Evolutionary conservation across 2,113 vertebrate species (phyloP).

Genomic region (Chlorodrepanis virens): DNA sequence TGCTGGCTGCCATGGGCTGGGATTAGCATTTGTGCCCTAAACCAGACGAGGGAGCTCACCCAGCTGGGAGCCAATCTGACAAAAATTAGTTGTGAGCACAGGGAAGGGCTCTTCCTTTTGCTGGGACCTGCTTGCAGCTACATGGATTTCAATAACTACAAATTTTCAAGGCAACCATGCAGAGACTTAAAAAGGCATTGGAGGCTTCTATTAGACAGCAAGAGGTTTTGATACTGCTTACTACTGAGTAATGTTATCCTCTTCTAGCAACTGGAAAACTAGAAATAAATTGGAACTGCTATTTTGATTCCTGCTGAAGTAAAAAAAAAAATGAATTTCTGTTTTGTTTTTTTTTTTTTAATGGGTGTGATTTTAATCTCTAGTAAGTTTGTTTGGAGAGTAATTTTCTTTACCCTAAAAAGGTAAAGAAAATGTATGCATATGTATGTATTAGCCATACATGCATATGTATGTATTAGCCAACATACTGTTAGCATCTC

Average conservation of each 20-base stretch:
- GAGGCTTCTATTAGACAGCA: neutral
- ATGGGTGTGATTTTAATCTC: neutral
- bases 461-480: neutral
- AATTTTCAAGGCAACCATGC: neutral
- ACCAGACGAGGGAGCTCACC: neutral
- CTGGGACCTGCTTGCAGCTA: neutral
- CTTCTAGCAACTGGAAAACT: neutral
- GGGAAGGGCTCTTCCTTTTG: neutral
- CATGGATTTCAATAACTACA: neutral
- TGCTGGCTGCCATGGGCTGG: neutral
- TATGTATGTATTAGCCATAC: neutral
- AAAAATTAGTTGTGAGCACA: neutral
- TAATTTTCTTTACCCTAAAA: neutral
- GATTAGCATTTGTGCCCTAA: neutral
- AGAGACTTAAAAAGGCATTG: neutral
- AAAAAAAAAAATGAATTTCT: neutral
- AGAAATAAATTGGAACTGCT: neutral
- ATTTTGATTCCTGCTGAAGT: neutral
- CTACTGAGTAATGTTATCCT: neutral
- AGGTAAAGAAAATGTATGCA: neutral
- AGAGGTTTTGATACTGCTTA: neutral
- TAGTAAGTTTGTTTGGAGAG: neutral
- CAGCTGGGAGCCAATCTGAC: neutral
- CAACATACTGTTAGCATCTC: neutral
- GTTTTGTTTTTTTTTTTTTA: neutral